These are phyloP conservation scores for Myrmecophaga tridactyla DNA, from an alignment of 2,113 vertebrate genomes.

Conservation along the genomic window DNA sequence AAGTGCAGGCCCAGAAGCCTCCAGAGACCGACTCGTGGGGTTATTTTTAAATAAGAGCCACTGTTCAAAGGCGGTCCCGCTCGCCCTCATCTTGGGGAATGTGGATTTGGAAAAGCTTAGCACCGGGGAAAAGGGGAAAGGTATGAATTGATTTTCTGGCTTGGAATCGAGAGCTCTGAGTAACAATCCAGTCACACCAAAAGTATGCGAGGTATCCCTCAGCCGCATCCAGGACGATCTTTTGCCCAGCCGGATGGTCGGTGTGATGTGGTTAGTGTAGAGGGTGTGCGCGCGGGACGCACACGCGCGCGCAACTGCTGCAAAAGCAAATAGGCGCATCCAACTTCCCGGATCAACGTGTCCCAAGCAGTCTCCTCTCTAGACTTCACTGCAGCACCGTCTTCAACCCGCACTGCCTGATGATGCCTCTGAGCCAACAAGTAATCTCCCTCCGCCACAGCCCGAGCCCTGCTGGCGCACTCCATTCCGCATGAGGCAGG, in stretches of 20 bases:
- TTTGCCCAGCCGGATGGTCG: not conserved
- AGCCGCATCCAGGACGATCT: conserved; percentile 35
- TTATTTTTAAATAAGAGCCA: conserved; percentile 40
- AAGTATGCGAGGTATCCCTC: conserved; percentile 54
- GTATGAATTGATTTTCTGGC: conserved; percentile 56
- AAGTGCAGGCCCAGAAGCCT: not conserved
- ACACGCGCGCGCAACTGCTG: not conserved
- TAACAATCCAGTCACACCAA: conserved; percentile 21
- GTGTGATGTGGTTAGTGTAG: not conserved
- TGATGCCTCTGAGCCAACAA: not conserved
- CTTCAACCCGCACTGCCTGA: not conserved
- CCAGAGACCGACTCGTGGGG: not conserved
- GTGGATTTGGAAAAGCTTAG: conserved; percentile 39
- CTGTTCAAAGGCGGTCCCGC: not conserved
- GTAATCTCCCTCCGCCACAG: not conserved
- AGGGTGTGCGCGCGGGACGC: not conserved
- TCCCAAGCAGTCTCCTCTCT: not conserved
- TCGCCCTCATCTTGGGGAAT: not conserved
- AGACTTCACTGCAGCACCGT: not conserved
- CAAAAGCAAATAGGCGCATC: not conserved
- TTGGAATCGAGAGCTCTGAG: conserved; percentile 49
- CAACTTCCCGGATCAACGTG: not conserved
- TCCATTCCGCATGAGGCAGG: conserved; percentile 55
- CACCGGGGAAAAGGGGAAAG: not conserved
- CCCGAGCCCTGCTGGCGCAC: rapidly evolving